These are phyloP conservation scores for Cichladusa arquata DNA, from an alignment of 2,113 vertebrate genomes.

Conservation along the genomic window DNA sequence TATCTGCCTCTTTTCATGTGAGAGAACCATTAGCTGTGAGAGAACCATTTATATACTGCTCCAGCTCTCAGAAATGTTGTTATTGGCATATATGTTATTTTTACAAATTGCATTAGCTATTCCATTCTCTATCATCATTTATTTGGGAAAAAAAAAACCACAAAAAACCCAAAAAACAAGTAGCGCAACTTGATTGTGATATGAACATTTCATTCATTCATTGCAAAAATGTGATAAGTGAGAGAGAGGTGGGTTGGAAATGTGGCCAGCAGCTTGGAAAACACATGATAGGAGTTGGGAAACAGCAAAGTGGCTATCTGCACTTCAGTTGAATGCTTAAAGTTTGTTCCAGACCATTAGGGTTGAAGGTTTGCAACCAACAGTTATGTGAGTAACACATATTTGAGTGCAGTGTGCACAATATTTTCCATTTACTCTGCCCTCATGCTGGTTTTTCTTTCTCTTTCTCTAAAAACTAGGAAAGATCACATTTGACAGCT, in stretches of 20 bases:
- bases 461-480: slow-evolving; percentile 1
- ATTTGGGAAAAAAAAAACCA: background rate
- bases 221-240: slow-evolving; percentile 43
- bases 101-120: slow-evolving; percentile 27
- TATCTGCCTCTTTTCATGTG: background rate
- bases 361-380: slow-evolving; percentile 43
- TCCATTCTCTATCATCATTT: slow-evolving; percentile 19
- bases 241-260: slow-evolving; percentile 54
- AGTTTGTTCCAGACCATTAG: slow-evolving; percentile 64
- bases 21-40: background rate
- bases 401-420: slow-evolving; percentile 23
- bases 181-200: background rate
- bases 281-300: slow-evolving; percentile 41
- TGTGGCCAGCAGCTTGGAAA: slow-evolving; percentile 53
- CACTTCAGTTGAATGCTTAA: slow-evolving; percentile 33
- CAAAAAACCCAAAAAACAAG: background rate
- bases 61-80: slow-evolving; percentile 13
- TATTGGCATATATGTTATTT: slow-evolving; percentile 30
- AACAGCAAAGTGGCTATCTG: slow-evolving; percentile 49
- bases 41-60: background rate
- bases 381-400: slow-evolving; percentile 49
- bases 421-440: slow-evolving; percentile 59
- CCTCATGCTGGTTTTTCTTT: background rate
- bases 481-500: slow-evolving; percentile 40
- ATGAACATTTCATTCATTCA: slow-evolving; percentile 60